Evolutionary conservation across 2,888 invertebrate species (phyloP), one percentile per base, ranked within the genome.

Genomic region (Drosophila mimetica): DNA sequence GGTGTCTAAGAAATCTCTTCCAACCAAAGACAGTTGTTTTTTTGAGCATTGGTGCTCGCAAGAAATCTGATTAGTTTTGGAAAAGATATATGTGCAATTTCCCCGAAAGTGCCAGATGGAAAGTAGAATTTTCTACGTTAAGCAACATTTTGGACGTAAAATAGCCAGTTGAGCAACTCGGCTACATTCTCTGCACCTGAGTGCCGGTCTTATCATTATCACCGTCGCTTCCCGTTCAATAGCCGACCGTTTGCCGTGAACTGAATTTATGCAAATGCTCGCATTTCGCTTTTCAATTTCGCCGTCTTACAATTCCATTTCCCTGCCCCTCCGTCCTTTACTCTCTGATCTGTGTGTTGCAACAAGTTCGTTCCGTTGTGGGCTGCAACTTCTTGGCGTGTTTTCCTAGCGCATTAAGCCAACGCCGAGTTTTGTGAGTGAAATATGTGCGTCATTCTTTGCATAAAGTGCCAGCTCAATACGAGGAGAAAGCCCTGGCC

Each of bases 271-370:
- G 89, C 83, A 89, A 89, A 89, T 86, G 72, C 72, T 70, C 37
- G 76, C 77, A 81, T 79, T 85, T 87, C 76, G 85, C 86, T 84
- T 83, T 83, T 86, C 87, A 81, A 83, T 86, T 86, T 84, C 66
- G 48, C 72, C 64, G 71, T 64, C 72, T 83, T 71, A 71, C 74
- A 65, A 69, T 80, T 61, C 64, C 52, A 46, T 64, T 74, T 70
- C 52, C 39, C 20, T 14, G n/a, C n/a, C 14, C 9, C 28, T n/a
- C 18, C 50, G 25, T 6, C 6, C 4, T 1, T 5, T 18, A 8
- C 39, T 18, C 28, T 47, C 36, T 51, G 50, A 20, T 25, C 28
- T 44, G 9, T n/a, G 39, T 51, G 70, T 37, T 59, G 76, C 84
- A 77, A 75, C 88, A 79, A 78, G 77, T 79, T 74, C 61, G 48